Evolutionary conservation across 2,888 invertebrate species (phyloP).

Genomic region (Thecocarcelia acutangulata): DNA sequence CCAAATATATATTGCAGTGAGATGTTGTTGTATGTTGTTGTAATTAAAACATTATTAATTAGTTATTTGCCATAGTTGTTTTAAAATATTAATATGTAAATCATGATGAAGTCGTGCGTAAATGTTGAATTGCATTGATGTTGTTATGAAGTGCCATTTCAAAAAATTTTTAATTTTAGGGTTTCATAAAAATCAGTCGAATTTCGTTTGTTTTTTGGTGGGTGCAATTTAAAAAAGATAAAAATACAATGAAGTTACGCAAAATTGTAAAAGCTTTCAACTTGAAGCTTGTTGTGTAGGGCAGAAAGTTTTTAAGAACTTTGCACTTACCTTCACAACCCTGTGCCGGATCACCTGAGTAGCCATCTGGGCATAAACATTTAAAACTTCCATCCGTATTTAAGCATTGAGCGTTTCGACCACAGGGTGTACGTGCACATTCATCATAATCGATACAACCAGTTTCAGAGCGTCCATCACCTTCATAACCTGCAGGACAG

Average conservation of each 20-base stretch:
- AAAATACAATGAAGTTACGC: conserved; percentile 42
- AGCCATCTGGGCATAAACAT: conserved; percentile 92
- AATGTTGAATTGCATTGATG: conserved; percentile 58
- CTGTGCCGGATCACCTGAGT: conserved; percentile 88
- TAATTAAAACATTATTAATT: conserved; percentile 51
- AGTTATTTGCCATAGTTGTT: conserved; percentile 54
- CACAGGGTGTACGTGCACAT: conserved; percentile 89
- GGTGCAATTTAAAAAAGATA: conserved; percentile 51
- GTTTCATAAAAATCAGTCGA: conserved; percentile 64
- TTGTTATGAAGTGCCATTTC: conserved; percentile 50
- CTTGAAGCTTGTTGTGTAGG: conserved; percentile 26
- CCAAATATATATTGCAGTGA: conserved; percentile 5
- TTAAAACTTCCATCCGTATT: conserved; percentile 90
- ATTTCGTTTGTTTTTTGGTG: conserved; percentile 46
- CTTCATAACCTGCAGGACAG: conserved; percentile 91
- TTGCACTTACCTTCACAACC: conserved; percentile 87
- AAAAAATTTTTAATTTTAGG: conserved; percentile 16
- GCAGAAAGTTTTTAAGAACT: conserved; percentile 15
- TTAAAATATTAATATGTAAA: conserved; percentile 31
- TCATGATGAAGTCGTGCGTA: conserved; percentile 58
- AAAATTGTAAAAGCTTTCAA: conserved; percentile 30
- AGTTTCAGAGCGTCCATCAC: conserved; percentile 86
- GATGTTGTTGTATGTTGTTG: conserved; percentile 5
- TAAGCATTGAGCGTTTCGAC: conserved; percentile 89
- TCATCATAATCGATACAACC: conserved; percentile 90